Evolutionary conservation across 2,797 vertebrate species (phyloP).

Genomic region (Lacerta viridis): DNA sequence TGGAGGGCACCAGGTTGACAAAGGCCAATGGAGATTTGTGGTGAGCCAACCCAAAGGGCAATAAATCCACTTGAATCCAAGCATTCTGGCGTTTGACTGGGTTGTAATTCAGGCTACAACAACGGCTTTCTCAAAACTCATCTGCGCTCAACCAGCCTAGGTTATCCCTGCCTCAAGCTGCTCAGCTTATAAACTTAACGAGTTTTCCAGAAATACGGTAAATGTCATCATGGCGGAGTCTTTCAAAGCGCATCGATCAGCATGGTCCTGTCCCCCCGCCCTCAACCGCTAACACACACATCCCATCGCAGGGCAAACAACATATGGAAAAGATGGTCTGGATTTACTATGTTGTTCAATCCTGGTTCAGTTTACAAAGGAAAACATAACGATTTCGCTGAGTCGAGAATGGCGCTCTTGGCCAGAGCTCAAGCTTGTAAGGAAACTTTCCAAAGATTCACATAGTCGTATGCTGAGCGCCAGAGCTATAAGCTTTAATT

Average conservation of each 20-base stretch:
- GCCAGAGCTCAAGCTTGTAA: slow-evolving; percentile 56
- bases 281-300: not conserved
- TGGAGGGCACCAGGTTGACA: too few species aligned
- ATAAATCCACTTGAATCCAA: not conserved
- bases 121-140: not conserved
- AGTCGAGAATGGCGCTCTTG: slow-evolving; percentile 55
- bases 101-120: not conserved
- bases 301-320: not conserved
- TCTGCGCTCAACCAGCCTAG: slow-evolving; percentile 40
- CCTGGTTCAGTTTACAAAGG: not conserved
- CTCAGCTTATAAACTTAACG: slow-evolving; percentile 24
- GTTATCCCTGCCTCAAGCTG: slow-evolving; percentile 28
- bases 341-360: not conserved
- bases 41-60: too few species aligned
- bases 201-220: not conserved
- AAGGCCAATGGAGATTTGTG: too few species aligned
- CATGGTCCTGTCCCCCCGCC: slow-evolving; percentile 7
- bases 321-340: not conserved
- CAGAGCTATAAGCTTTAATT: slow-evolving; percentile 45
- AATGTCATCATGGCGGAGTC: not conserved
- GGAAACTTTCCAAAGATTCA: slow-evolving; percentile 63
- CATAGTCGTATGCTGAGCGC: slow-evolving; percentile 39
- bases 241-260: slow-evolving; percentile 34
- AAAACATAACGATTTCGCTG: slow-evolving; percentile 39
- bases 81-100: not conserved